Conservation (phyloP, 2,888 invertebrate species). For the Chalcis sispes region DNA sequence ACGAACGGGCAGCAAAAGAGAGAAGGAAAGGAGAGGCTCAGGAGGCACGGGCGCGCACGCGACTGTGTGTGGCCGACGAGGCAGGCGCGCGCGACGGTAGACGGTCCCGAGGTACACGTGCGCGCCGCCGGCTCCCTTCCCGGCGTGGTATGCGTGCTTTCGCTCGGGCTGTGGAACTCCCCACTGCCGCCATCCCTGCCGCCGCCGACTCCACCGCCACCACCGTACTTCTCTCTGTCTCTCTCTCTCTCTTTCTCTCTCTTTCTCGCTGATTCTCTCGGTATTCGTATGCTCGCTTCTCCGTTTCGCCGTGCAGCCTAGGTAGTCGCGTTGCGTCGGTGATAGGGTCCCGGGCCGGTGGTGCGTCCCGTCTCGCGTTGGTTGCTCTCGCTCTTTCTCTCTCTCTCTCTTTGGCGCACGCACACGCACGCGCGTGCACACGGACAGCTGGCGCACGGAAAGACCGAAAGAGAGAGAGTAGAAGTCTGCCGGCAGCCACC, state of each 20-base stretch:
- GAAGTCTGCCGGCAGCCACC: conserved; percentile 53
- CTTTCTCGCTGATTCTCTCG: background rate
- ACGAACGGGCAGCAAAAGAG: background rate
- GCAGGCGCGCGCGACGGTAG: conserved; percentile 42
- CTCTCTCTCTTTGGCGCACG: background rate
- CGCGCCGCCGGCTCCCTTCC: conserved; percentile 24
- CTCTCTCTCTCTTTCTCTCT: background rate
- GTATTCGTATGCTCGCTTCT: background rate
- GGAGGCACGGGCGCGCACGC: conserved; percentile 49
- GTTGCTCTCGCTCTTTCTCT: conserved; percentile 45
- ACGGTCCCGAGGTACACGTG: conserved; percentile 42
- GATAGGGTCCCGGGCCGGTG: conserved; percentile 56
- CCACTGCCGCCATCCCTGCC: background rate
- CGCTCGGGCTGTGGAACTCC: background rate
- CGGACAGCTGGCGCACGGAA: background rate
- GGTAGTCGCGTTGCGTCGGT: background rate
- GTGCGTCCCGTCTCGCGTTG: conserved; percentile 66
- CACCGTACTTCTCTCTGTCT: background rate
- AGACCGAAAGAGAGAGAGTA: conserved; percentile 48
- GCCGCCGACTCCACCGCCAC: background rate
- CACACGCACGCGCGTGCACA: no score
- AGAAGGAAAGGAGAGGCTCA: background rate
- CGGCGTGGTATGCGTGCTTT: conserved; percentile 9
- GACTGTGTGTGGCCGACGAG: conserved; percentile 51
- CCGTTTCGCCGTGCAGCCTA: background rate